Percentiles rank a stretch among this genome's conserved stretches.
phyloP scores from a whole-genome alignment of 2,113 vertebrate species.

The Desmodus rotundus region DNA sequence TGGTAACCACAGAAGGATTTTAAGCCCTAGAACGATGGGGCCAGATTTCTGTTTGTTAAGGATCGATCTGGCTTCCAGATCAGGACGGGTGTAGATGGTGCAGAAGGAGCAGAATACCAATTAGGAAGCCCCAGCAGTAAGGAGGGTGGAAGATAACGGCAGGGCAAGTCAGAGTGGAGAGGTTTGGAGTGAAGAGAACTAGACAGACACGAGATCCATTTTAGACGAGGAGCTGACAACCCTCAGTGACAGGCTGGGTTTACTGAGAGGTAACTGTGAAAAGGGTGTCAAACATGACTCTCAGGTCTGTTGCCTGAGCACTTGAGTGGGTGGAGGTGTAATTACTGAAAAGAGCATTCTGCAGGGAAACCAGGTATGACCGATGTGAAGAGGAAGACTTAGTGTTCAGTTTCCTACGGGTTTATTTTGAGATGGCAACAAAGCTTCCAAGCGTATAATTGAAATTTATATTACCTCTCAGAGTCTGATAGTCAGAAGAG shows the following conservation, averaged over 20 bases:
- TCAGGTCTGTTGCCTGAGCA: background rate
- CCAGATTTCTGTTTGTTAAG: background rate
- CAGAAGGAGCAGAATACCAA: background rate
- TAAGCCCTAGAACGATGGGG: background rate
- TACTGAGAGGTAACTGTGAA: background rate
- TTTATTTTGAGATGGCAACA: background rate
- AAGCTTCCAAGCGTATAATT: background rate
- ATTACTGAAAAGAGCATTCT: background rate
- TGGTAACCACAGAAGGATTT: background rate
- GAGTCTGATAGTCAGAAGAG: background rate
- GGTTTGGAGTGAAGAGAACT: background rate
- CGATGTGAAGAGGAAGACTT: background rate
- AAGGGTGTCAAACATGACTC: too few species aligned
- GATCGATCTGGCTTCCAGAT: background rate
- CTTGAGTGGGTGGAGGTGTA: background rate
- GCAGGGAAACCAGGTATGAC: too few species aligned
- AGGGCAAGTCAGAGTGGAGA: background rate
- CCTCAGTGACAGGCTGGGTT: background rate
- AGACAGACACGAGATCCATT: background rate
- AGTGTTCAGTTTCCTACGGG: background rate
- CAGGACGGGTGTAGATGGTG: background rate
- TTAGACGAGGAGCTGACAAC: background rate
- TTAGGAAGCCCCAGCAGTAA: background rate
- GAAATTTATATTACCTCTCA: background rate
- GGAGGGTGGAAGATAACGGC: background rate